A percentile compares a stretch with the other conserved stretches of the same genome.
phyloP scores from a whole-genome alignment of 2,797 vertebrate genomes.

The Cetoscarus ocellatus region DNA sequence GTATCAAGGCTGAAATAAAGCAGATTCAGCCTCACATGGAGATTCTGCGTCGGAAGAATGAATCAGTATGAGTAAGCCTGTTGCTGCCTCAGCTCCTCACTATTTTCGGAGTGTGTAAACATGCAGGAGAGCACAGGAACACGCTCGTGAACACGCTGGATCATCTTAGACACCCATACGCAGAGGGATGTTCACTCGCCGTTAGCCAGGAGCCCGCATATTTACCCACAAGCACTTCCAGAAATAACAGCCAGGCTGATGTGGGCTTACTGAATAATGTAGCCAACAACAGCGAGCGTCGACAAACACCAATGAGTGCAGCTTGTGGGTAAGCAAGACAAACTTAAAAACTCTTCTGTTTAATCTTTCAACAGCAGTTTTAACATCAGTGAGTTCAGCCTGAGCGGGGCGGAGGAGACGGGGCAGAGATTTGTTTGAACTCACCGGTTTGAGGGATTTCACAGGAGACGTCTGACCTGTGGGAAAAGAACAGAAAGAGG shows the following conservation, averaged over 20 bases:
- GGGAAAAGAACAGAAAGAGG: conserved; percentile 18
- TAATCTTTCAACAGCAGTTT: conserved; percentile 55
- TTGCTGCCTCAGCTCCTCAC: conserved; percentile 54
- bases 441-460: conserved; percentile 91
- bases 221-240: conserved; percentile 72
- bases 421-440: conserved; percentile 41
- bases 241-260: conserved; percentile 72
- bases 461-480: conserved; percentile 96
- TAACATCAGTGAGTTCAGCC: conserved; percentile 1
- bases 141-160: conserved; percentile 66
- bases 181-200: conserved; percentile 57
- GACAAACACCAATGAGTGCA: conserved; percentile 15
- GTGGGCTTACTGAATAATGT: conserved; percentile 70
- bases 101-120: conserved; percentile 52
- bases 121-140: conserved; percentile 52
- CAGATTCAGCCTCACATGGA: neutral
- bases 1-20: neutral
- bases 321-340: conserved; percentile 35
- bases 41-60: conserved; percentile 17
- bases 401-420: neutral
- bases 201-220: conserved; percentile 69
- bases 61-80: conserved; percentile 56
- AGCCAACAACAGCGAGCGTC: conserved; percentile 32
- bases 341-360: conserved; percentile 44
- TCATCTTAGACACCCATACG: conserved; percentile 64